Evolutionary conservation across 2,888 invertebrate species (phyloP), one percentile per base, ranked within the genome.

Genomic region (Agrotis ipsilon): DNA sequence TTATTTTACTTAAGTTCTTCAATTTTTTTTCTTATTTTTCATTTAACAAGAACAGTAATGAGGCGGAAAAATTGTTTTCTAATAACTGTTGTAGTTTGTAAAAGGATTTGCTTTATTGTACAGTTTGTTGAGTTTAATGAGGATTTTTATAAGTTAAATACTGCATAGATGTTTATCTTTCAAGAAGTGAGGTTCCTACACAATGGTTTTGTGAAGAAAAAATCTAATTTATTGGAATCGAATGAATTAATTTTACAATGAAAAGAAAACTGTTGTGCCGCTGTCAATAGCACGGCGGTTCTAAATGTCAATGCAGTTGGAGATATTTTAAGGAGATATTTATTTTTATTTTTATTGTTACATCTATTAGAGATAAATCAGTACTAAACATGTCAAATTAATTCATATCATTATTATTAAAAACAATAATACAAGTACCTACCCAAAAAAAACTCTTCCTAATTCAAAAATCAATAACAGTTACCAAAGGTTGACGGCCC

Each of bases 401-500:
- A 16, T 11, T 13, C 4, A 13, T 24, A 21, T 39, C 1, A 24
- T 5, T 39, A 3, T n/a, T 14, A n/a, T n/a, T 24, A 24, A 19
- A 18, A 54, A 60, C 13, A 2, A 49, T 24, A 45, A 45, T 16
- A 1, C 5, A 2, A 21, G 39, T 13, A 5, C 0, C 0, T 5
- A 16, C 11, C 45, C 13, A 19, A 58, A 68, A 79, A 65, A 75
- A 60, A 59, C 24, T 11, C 32, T 66, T 71, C 66, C 58, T 60
- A 62, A 79, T 78, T 79, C 72, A 68, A 81, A 81, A 80, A 65
- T n/a, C 72, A 82, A 72, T 63, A 65, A 76, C 76, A 74, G 76
- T 80, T 58, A 80, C 80, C 79, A 82, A 88, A 88, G 83, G 87
- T 88, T 88, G 87, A 76, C 85, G 86, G 83, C 87, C 87, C 78